Conservation (phyloP, 2,113 vertebrate species). For the Cepphus grylle region DNA sequence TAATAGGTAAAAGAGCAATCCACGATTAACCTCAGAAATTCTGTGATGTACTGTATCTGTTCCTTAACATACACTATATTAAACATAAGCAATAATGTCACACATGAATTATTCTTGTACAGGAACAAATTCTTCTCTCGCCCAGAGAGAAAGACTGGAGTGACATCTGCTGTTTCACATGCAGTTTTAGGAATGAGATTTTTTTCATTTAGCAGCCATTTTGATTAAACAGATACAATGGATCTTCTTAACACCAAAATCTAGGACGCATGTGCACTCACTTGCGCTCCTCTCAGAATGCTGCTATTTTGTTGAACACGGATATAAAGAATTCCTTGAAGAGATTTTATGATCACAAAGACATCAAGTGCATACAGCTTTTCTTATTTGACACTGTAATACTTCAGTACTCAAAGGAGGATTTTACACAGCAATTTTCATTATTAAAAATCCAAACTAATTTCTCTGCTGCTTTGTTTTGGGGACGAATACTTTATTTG, state of each 20-base stretch:
- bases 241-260: background rate
- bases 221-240: background rate
- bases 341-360: background rate
- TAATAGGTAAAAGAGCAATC: background rate
- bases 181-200: background rate
- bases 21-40: background rate
- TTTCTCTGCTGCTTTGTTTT: background rate
- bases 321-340: background rate
- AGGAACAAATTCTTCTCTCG: background rate
- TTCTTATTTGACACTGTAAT: background rate
- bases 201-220: slow-evolving; percentile 4
- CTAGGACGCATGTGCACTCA: fast-evolving
- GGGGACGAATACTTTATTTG: background rate
- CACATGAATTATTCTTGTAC: background rate
- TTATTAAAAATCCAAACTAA: background rate
- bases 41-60: background rate
- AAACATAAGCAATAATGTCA: background rate
- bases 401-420: background rate
- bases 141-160: background rate
- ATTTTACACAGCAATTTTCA: background rate
- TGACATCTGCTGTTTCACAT: slow-evolving; percentile 40
- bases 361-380: background rate
- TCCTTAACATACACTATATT: background rate
- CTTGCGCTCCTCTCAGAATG: background rate
- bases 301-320: background rate